Percentiles rank a stretch among this genome's conserved stretches.
phyloP scores from a whole-genome alignment of 2,888 invertebrate species.

The Sussaba pulchella region DNA sequence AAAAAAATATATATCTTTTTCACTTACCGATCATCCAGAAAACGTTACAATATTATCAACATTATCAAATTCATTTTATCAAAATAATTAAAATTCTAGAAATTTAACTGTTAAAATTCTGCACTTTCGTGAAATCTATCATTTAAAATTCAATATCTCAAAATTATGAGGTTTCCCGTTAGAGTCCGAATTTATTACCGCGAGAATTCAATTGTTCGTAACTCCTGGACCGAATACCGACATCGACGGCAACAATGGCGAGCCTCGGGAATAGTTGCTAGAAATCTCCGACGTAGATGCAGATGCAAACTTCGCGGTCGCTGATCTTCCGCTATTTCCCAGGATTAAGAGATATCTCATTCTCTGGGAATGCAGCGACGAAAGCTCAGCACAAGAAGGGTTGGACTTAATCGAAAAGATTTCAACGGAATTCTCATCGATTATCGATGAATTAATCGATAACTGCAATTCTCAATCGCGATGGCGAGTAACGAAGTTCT shows the following conservation, averaged over 20 bases:
- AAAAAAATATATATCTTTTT: no score
- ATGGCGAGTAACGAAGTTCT: neutral
- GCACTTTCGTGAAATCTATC: no score
- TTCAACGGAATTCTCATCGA: slow-evolving; percentile 22
- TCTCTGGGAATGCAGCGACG: neutral
- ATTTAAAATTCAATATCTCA: neutral
- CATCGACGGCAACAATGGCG: neutral
- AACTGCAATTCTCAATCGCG: slow-evolving; percentile 16
- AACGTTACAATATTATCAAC: no score
- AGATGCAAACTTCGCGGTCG: slow-evolving; percentile 26
- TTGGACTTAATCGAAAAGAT: slow-evolving; percentile 13
- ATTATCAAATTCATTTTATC: no score
- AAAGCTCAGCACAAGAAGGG: neutral
- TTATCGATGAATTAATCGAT: slow-evolving; percentile 37
- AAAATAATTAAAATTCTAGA: no score
- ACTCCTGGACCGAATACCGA: slow-evolving; percentile 1
- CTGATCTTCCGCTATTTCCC: slow-evolving; percentile 5
- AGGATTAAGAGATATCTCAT: neutral
- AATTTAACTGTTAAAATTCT: no score
- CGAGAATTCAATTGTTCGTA: slow-evolving; percentile 16
- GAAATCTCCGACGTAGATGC: neutral
- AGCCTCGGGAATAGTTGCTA: slow-evolving; percentile 8
- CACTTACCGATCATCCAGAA: no score
- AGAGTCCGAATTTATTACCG: neutral
- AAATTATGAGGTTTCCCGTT: neutral